Conservation (phyloP, 53 echinoderm and acorn worm species). For the Holothuria leucospilota region DNA sequence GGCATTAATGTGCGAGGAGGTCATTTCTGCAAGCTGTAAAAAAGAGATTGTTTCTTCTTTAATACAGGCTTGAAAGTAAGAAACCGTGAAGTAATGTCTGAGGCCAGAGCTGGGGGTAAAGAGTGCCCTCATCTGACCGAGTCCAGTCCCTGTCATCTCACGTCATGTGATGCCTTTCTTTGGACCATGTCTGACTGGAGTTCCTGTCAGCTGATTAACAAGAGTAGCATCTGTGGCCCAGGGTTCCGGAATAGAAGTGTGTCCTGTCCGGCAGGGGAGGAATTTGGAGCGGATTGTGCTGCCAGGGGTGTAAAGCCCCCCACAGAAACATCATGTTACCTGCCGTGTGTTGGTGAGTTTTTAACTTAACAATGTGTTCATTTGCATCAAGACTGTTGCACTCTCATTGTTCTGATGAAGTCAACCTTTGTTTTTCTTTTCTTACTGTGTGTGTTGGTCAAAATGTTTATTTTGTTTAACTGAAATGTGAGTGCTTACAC, state of each 20-base stretch:
- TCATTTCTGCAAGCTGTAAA: neutral
- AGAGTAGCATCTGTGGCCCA: slow-evolving; percentile 70
- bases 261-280: slow-evolving; percentile 76
- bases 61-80: slow-evolving; percentile 75
- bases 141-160: slow-evolving; percentile 77
- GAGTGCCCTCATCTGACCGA: slow-evolving; percentile 81
- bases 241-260: slow-evolving; percentile 73
- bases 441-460: no score
- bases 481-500: no score
- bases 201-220: slow-evolving; percentile 63
- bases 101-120: slow-evolving; percentile 66
- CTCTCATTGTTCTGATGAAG: no score
- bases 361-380: neutral
- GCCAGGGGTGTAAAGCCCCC: slow-evolving; percentile 65
- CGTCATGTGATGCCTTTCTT: slow-evolving; percentile 82
- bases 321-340: slow-evolving; percentile 46
- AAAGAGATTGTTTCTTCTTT: neutral
- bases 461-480: no score
- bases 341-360: slow-evolving; percentile 84
- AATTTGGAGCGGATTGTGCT: slow-evolving; percentile 67
- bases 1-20: no score
- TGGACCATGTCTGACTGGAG: slow-evolving; percentile 91
- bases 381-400: no score
- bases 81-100: slow-evolving; percentile 41
- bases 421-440: no score